Evolutionary conservation across 2,888 invertebrate genomes (phyloP).

Genomic region (Stenurella melanura): DNA sequence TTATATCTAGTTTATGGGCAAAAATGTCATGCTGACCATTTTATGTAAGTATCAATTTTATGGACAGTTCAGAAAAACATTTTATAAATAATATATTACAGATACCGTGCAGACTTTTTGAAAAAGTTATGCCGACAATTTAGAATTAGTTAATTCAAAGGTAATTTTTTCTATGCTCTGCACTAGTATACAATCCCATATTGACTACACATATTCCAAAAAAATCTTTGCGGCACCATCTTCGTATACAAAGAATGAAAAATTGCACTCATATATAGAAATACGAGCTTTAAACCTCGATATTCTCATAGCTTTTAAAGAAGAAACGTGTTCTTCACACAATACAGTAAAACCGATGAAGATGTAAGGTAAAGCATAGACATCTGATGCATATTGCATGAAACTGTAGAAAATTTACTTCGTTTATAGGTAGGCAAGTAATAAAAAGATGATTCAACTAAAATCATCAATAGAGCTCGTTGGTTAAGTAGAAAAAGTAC

Average conservation of each 20-base stretch:
- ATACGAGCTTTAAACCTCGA: constrained; percentile 50
- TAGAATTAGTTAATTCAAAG: constrained; percentile 25
- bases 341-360: constrained; percentile 57
- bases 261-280: constrained; percentile 55
- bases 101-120: neutral
- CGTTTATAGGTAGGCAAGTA: constrained; percentile 2
- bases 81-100: constrained; percentile 19
- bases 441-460: neutral
- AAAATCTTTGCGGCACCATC: constrained; percentile 46
- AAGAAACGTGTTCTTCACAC: constrained; percentile 53
- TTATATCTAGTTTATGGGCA: too few relatives aligned
- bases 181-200: constrained; percentile 24
- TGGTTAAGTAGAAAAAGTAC: neutral
- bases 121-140: constrained; percentile 25
- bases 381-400: constrained; percentile 62
- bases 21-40: neutral
- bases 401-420: constrained; percentile 52
- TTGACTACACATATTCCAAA: constrained; percentile 33
- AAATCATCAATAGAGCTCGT: neutral
- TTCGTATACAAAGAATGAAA: constrained; percentile 47
- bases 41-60: neutral
- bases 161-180: constrained; percentile 25
- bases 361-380: constrained; percentile 59
- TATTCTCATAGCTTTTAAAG: constrained; percentile 53
- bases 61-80: constrained; percentile 5